Evolutionary conservation across 2,113 vertebrate species (phyloP).

Genomic region (Notothenia coriiceps): DNA sequence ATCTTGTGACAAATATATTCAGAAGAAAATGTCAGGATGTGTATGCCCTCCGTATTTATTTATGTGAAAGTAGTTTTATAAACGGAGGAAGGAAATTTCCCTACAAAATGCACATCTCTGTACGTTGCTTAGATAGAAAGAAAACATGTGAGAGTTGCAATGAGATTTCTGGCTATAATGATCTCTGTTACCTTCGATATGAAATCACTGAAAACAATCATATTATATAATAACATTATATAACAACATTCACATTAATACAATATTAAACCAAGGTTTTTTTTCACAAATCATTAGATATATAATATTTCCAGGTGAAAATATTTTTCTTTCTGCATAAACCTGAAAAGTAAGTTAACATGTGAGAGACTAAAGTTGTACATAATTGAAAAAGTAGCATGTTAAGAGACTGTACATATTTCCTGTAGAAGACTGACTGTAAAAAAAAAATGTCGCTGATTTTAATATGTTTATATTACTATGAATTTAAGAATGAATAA

Average conservation of each 20-base stretch:
- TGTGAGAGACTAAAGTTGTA: conserved; percentile 61
- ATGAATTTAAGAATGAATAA: conserved; percentile 72
- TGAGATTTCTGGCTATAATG: not conserved
- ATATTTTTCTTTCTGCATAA: conserved; percentile 23
- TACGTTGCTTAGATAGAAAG: not conserved
- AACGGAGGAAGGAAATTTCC: not conserved
- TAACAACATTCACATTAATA: not conserved
- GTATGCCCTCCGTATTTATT: not conserved
- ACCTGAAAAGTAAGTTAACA: conserved; percentile 16
- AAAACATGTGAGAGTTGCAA: not conserved
- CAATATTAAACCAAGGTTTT: not conserved
- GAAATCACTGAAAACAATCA: not conserved
- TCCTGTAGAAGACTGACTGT: conserved; percentile 80
- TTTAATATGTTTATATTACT: conserved; percentile 80
- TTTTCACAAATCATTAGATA: not conserved
- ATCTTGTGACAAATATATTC: not conserved
- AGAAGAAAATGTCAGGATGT: not conserved
- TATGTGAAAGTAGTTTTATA: not conserved
- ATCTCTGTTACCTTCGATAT: not conserved
- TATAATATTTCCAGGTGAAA: not conserved
- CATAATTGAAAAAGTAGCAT: conserved; percentile 70
- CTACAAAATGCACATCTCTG: not conserved
- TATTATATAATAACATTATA: not conserved
- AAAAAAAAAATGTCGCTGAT: conserved; percentile 76
- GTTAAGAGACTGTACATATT: conserved; percentile 84